A percentile compares a stretch with the other conserved stretches of the same genome.
phyloP scores from a whole-genome alignment of 2,888 invertebrate species.

The Cheilosia scutellata region DNA sequence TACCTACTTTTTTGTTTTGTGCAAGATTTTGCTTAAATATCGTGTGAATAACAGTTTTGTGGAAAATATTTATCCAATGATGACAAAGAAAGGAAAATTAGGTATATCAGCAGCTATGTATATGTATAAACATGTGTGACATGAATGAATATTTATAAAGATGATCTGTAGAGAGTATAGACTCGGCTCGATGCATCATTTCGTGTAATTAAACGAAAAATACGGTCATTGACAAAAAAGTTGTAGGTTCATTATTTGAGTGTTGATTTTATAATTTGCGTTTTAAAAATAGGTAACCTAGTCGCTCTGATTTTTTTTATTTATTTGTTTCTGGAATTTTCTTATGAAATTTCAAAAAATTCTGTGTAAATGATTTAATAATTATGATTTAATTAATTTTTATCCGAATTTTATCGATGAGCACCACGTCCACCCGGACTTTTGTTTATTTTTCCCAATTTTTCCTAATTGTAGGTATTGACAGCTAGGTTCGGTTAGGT shows the following conservation, averaged over 20 bases:
- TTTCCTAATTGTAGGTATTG: no score
- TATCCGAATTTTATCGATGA: no score
- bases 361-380: no score
- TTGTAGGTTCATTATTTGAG: neutral
- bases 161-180: neutral
- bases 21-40: neutral
- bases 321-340: no score
- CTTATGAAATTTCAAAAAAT: no score
- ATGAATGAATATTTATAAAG: constrained; percentile 14
- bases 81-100: constrained; percentile 51
- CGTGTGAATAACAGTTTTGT: neutral
- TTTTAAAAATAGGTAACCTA: neutral
- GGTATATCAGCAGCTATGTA: neutral
- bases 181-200: neutral
- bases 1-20: neutral
- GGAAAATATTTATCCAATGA: constrained; percentile 22
- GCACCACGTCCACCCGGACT: no score
- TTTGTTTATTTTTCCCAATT: no score
- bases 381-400: no score
- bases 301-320: neutral
- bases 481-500: no score
- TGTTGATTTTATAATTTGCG: neutral
- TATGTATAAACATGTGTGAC: neutral
- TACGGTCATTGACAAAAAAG: neutral
- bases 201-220: neutral